Conservation (phyloP, 1,140 invertebrate species). For the Heliconius hewitsoni region DNA sequence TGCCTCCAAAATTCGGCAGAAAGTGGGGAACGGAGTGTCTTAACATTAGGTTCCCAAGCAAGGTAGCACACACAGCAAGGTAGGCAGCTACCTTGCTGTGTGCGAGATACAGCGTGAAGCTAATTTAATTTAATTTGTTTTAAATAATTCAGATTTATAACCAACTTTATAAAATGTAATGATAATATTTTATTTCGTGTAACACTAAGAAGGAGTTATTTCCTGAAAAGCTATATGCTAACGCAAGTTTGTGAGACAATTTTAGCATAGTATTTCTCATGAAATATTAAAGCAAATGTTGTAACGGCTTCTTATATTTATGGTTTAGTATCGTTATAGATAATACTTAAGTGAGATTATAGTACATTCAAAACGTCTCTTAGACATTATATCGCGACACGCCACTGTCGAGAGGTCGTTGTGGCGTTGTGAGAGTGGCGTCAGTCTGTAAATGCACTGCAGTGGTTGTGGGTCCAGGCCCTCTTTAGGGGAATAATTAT, state of each 20-base stretch:
- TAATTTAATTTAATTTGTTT: no score
- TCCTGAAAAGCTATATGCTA: background rate
- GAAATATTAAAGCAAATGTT: constrained; percentile 12
- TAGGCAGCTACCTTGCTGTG: no score
- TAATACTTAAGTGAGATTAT: background rate
- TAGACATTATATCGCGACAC: background rate
- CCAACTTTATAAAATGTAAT: background rate
- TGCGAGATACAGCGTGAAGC: no score
- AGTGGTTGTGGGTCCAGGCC: no score
- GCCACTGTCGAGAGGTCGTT: background rate
- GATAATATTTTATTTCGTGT: background rate
- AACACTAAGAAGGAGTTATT: background rate
- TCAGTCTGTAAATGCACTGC: no score
- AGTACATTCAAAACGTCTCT: background rate
- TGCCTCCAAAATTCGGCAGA: no score
- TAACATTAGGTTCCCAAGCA: no score
- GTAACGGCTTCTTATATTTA: constrained; percentile 5
- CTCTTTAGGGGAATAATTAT: no score
- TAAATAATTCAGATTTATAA: no score
- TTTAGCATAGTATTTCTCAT: background rate
- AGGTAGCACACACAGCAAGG: no score
- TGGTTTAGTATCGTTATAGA: background rate
- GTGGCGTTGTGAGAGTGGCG: no score
- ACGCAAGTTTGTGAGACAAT: background rate
- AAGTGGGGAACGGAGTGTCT: no score